phyloP scores from a whole-genome alignment of 2,888 invertebrate genomes.

The Pedicia rivosa region DNA sequence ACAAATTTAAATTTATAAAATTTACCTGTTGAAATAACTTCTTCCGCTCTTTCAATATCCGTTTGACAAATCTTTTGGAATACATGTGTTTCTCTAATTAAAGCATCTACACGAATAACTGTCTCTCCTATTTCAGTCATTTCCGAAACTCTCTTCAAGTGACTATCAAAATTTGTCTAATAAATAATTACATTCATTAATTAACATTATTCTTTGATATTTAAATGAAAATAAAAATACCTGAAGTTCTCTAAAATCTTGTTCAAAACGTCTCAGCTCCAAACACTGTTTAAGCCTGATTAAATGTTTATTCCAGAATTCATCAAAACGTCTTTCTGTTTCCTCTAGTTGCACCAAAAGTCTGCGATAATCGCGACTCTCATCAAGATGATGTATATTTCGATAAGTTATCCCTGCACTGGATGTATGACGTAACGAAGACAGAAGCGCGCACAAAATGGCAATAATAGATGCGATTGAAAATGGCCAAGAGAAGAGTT shows the following conservation, averaged over 20 bases:
- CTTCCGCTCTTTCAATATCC: slow-evolving; percentile 69
- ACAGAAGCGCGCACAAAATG: background rate
- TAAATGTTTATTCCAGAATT: slow-evolving; percentile 88
- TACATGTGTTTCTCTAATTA: slow-evolving; percentile 58
- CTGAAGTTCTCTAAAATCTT: slow-evolving; percentile 84
- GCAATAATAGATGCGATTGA: slow-evolving; percentile 1
- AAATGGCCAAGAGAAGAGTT: slow-evolving; percentile 1
- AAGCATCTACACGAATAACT: slow-evolving; percentile 59
- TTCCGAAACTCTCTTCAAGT: slow-evolving; percentile 61
- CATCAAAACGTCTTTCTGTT: slow-evolving; percentile 85
- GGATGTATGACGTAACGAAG: too few species aligned
- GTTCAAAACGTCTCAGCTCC: slow-evolving; percentile 83
- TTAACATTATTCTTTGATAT: too few species aligned
- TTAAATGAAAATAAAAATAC: slow-evolving; percentile 32
- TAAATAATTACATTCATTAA: slow-evolving; percentile 7
- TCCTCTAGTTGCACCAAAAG: slow-evolving; percentile 85
- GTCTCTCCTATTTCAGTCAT: slow-evolving; percentile 85
- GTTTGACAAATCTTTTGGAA: slow-evolving; percentile 65
- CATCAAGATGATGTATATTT: slow-evolving; percentile 25
- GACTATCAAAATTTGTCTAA: slow-evolving; percentile 58
- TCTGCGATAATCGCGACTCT: slow-evolving; percentile 40
- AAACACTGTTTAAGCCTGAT: slow-evolving; percentile 78
- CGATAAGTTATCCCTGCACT: slow-evolving; percentile 29
- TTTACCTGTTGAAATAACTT: slow-evolving; percentile 60
- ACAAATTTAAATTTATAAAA: slow-evolving; percentile 6